Percentiles rank a stretch among this genome's conserved stretches.
Conservation (phyloP, 2,797 vertebrate genomes). For the Acanthurus lineatus region DNA sequence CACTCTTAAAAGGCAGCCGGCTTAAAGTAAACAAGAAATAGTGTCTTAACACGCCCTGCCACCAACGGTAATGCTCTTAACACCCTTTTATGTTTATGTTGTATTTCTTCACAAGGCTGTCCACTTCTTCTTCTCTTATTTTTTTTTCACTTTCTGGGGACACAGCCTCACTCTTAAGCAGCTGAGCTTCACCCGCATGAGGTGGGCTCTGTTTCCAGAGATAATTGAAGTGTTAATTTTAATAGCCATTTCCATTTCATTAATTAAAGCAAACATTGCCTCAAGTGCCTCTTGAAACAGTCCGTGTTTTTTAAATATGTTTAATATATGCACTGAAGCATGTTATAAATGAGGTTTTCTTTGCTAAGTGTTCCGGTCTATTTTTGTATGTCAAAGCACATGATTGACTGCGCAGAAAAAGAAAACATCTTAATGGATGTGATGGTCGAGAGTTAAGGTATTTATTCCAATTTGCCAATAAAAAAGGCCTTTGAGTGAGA, state of each 20-base stretch:
- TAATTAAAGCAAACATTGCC: constrained; percentile 85
- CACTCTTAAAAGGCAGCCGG: constrained; percentile 76
- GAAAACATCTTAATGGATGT: constrained; percentile 82
- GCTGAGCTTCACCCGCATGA: constrained; percentile 51
- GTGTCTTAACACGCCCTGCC: constrained; percentile 67
- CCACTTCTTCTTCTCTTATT: constrained; percentile 14
- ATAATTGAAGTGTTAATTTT: constrained; percentile 84
- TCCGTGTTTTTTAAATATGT: constrained; percentile 77
- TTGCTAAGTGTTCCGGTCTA: constrained; percentile 86
- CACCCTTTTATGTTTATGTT: constrained; percentile 68
- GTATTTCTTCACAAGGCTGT: constrained; percentile 64
- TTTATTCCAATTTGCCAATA: constrained; percentile 77
- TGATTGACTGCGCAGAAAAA: constrained; percentile 85
- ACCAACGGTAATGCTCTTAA: constrained; percentile 68
- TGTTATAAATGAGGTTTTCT: constrained; percentile 87
- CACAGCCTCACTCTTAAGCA: constrained; percentile 25
- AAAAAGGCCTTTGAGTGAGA: constrained; percentile 59
- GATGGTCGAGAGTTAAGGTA: constrained; percentile 72
- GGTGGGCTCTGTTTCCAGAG: constrained; percentile 65
- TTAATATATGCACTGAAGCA: constrained; percentile 74
- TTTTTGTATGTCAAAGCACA: constrained; percentile 86
- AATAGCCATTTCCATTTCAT: constrained; percentile 83
- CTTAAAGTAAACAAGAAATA: constrained; percentile 71
- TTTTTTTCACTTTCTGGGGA: constrained; percentile 9
- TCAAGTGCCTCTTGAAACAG: constrained; percentile 78